Evolutionary conservation across 2,888 invertebrate genomes (phyloP).

Genomic region (Liposcelis brunnea): DNA sequence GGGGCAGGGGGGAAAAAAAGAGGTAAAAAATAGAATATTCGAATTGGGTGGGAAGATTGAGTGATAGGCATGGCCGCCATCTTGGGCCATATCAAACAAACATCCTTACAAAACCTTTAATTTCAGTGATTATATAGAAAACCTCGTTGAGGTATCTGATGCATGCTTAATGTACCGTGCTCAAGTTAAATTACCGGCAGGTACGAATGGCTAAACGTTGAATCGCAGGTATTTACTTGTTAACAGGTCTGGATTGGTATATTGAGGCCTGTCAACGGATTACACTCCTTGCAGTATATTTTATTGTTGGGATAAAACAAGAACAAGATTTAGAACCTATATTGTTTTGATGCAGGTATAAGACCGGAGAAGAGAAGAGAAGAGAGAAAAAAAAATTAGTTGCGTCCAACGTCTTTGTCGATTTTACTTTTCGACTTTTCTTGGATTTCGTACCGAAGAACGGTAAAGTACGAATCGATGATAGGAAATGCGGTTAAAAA

Average conservation of each 20-base stretch:
- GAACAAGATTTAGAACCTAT: constrained; percentile 1
- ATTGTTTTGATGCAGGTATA: too few relatives aligned
- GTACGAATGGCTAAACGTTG: neutral
- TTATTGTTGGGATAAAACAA: neutral
- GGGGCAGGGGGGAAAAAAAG: too few relatives aligned
- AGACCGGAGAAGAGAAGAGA: too few relatives aligned
- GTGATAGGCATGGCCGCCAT: constrained; percentile 1
- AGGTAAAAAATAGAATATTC: neutral
- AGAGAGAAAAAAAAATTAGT: too few relatives aligned
- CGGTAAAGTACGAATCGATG: too few relatives aligned
- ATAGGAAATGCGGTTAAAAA: too few relatives aligned
- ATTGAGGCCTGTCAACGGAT: neutral
- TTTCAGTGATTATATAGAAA: constrained; percentile 5
- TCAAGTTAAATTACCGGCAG: neutral
- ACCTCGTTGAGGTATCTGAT: constrained; percentile 5
- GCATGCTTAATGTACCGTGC: neutral
- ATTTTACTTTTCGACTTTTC: too few relatives aligned
- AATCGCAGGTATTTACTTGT: neutral
- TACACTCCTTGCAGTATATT: neutral
- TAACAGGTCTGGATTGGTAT: neutral
- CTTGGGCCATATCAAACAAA: constrained; percentile 5
- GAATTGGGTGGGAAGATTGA: constrained; percentile 4
- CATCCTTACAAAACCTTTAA: constrained; percentile 3
- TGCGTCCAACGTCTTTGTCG: too few relatives aligned
- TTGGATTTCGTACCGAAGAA: too few relatives aligned